Evolutionary conservation across 2,113 vertebrate species (phyloP).

Genomic region (Trinectes maculatus): DNA sequence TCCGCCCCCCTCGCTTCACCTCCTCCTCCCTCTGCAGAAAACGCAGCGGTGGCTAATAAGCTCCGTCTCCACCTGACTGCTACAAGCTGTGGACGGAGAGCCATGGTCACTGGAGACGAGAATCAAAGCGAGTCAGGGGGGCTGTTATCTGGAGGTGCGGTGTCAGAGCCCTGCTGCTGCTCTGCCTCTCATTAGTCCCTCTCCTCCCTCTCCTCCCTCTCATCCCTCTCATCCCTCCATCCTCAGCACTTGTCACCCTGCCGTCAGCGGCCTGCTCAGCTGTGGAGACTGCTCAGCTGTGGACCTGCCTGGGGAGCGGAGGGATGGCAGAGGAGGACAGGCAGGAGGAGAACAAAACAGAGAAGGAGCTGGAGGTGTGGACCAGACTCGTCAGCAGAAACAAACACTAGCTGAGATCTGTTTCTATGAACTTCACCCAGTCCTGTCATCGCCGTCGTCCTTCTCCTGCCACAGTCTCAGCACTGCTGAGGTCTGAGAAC

Average conservation of each 20-base stretch:
- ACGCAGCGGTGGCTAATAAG: slow-evolving; percentile 16
- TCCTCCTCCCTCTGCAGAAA: slow-evolving; percentile 3
- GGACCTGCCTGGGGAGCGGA: slow-evolving; percentile 39
- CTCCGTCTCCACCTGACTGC: slow-evolving; percentile 1
- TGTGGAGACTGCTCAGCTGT: slow-evolving; percentile 54
- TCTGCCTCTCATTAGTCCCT: slow-evolving; percentile 58
- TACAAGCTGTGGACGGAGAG: slow-evolving; percentile 36
- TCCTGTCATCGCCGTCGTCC: too few relatives aligned
- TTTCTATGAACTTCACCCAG: too few relatives aligned
- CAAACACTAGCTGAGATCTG: too few relatives aligned
- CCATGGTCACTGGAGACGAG: slow-evolving; percentile 50
- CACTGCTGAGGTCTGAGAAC: too few relatives aligned
- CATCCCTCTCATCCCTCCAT: slow-evolving; percentile 25
- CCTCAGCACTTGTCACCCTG: slow-evolving; percentile 52
- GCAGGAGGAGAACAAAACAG: not conserved
- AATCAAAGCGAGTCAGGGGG: slow-evolving; percentile 52
- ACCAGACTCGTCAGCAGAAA: too few relatives aligned
- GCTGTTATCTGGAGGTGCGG: slow-evolving; percentile 56
- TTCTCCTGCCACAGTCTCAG: too few relatives aligned
- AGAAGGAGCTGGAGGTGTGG: too few relatives aligned
- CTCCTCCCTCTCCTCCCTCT: slow-evolving; percentile 6
- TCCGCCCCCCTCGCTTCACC: too few relatives aligned
- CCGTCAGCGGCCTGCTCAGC: slow-evolving; percentile 68
- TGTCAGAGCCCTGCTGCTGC: slow-evolving; percentile 61
- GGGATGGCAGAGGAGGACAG: slow-evolving; percentile 28